phyloP scores from a whole-genome alignment of 2,888 invertebrate species.

The Phlogophora meticulosa region DNA sequence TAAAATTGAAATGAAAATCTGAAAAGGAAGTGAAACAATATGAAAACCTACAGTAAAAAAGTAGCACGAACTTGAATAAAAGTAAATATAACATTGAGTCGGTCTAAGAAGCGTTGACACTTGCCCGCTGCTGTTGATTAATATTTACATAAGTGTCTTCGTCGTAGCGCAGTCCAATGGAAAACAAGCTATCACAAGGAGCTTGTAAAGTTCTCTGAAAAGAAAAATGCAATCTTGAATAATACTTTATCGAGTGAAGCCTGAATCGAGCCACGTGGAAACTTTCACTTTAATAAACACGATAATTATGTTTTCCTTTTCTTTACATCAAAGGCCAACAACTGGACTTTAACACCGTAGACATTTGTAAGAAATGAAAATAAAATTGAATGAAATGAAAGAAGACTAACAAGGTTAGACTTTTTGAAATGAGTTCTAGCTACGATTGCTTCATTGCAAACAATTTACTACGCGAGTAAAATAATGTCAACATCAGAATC shows the following conservation, averaged over 20 bases:
- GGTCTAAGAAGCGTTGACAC: neutral
- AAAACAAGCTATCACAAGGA: conserved; percentile 11
- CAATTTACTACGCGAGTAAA: neutral
- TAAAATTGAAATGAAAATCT: too few relatives aligned
- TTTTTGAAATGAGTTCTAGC: neutral
- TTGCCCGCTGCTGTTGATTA: conserved; percentile 5
- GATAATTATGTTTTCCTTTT: neutral
- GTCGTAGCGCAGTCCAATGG: conserved; percentile 10
- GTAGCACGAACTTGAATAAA: neutral
- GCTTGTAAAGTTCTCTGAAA: conserved; percentile 6
- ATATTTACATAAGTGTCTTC: conserved; percentile 31
- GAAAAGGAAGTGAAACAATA: too few relatives aligned
- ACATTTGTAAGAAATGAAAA: too few relatives aligned
- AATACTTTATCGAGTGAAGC: neutral
- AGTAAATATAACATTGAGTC: neutral
- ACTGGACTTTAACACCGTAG: too few relatives aligned
- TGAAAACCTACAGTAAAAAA: neutral
- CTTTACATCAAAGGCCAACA: neutral
- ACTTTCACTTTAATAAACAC: conserved; percentile 2
- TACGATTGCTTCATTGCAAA: neutral
- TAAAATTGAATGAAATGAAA: neutral
- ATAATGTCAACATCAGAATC: neutral
- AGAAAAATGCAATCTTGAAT: neutral
- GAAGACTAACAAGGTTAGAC: neutral
- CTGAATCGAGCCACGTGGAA: neutral